Evolutionary conservation across 2,888 invertebrate genomes (phyloP).

Genomic region (Gonocerus acuteangulatus): DNA sequence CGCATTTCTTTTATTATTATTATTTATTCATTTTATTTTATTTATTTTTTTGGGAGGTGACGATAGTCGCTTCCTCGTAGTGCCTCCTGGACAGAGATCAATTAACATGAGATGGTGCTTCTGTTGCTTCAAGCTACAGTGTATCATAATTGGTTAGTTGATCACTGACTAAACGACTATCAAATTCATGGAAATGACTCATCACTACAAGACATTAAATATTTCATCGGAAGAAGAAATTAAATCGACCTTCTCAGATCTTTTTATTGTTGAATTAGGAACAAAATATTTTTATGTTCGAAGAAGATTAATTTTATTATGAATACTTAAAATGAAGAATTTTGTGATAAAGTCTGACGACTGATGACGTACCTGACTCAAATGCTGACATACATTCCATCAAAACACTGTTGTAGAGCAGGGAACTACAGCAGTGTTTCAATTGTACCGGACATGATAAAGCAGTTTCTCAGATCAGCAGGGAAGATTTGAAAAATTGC

Average conservation of each 20-base stretch:
- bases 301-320: neutral
- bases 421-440: slow-evolving; percentile 22
- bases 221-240: too few species aligned
- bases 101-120: neutral
- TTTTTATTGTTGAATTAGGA: too few species aligned
- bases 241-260: too few species aligned
- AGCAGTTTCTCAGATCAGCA: slow-evolving; percentile 32
- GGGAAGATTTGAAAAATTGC: slow-evolving; percentile 33
- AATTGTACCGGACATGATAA: slow-evolving; percentile 1
- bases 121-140: neutral
- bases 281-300: too few species aligned
- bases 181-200: slow-evolving; percentile 1
- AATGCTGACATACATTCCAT: slow-evolving; percentile 3
- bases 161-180: slow-evolving; percentile 33
- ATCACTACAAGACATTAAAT: neutral
- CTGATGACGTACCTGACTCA: slow-evolving; percentile 21
- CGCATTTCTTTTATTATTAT: too few species aligned
- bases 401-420: slow-evolving; percentile 21
- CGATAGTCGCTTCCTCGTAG: slow-evolving; percentile 34
- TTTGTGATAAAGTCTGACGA: slow-evolving; percentile 24
- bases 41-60: slow-evolving; percentile 34
- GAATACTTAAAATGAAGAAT: neutral
- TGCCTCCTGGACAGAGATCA: slow-evolving; percentile 34
- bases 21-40: too few species aligned
- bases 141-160: neutral